Conservation (phyloP, 1,140 invertebrate genomes). For the Drosophila orena region DNA sequence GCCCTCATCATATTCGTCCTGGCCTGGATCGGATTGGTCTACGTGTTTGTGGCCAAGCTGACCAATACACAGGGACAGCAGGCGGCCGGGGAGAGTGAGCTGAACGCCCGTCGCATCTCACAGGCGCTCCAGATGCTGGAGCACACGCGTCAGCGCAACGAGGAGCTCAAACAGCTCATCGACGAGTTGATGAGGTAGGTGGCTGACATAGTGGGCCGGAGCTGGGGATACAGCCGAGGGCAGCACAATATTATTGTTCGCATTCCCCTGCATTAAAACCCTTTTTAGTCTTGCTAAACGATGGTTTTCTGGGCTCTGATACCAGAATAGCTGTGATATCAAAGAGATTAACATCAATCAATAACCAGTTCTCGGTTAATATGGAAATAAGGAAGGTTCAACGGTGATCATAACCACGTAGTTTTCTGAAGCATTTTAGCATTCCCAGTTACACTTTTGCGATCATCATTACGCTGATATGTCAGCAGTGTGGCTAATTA, state of each 20-base stretch:
- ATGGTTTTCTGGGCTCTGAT: neutral
- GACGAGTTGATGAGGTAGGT: constrained; percentile 79
- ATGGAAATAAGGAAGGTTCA: too few relatives aligned
- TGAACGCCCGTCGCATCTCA: constrained; percentile 69
- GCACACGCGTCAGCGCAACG: constrained; percentile 78
- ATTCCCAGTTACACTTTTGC: neutral
- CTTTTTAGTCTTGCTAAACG: neutral
- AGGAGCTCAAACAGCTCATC: constrained; percentile 78
- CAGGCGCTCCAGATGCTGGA: constrained; percentile 78
- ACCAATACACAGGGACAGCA: constrained; percentile 57
- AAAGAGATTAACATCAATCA: too few relatives aligned
- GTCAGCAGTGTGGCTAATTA: constrained; percentile 25
- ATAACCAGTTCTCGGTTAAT: too few relatives aligned
- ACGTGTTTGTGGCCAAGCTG: constrained; percentile 80
- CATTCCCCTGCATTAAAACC: too few relatives aligned
- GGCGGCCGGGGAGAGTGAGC: constrained; percentile 62
- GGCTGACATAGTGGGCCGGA: neutral
- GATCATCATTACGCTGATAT: neutral
- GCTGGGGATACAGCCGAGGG: neutral
- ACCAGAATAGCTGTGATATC: too few relatives aligned
- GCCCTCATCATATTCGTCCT: constrained; percentile 80
- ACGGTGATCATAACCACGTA: neutral
- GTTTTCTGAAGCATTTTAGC: neutral
- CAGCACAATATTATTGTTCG: neutral
- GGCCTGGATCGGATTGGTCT: constrained; percentile 81